Evolutionary conservation across 2,797 vertebrate species (phyloP).

Genomic region (Jordanella pulchra): DNA sequence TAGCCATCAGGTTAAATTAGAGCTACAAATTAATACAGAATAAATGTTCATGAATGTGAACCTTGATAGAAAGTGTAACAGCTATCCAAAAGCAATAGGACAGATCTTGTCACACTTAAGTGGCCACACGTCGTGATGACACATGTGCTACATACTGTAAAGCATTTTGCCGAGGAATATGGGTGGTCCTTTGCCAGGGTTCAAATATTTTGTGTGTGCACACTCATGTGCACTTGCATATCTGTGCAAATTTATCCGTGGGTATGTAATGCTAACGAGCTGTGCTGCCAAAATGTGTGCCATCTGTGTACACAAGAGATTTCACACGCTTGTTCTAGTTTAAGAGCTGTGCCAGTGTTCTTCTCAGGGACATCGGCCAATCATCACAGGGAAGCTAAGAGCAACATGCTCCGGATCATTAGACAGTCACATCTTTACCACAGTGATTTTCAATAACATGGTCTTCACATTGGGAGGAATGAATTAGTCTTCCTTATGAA

Average conservation of each 20-base stretch:
- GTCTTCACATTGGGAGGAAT: slow-evolving; percentile 6
- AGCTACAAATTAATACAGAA: neutral
- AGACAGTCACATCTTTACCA: slow-evolving; percentile 32
- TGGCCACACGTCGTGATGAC: slow-evolving; percentile 39
- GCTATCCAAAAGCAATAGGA: slow-evolving; percentile 37
- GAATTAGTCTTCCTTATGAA: neutral
- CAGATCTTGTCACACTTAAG: slow-evolving; percentile 53
- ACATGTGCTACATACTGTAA: slow-evolving; percentile 24
- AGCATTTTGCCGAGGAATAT: slow-evolving; percentile 38
- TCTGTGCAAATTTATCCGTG: slow-evolving; percentile 31
- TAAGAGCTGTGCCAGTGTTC: slow-evolving; percentile 65
- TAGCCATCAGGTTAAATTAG: neutral
- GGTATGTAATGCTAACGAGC: slow-evolving; percentile 63
- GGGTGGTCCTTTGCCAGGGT: slow-evolving; percentile 44
- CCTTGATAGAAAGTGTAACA: neutral
- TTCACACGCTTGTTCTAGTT: slow-evolving; percentile 68
- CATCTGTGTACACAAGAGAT: slow-evolving; percentile 77
- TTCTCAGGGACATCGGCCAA: slow-evolving; percentile 59
- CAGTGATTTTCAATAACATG: slow-evolving; percentile 41
- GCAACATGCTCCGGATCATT: slow-evolving; percentile 65
- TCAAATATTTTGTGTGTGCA: slow-evolving; percentile 31
- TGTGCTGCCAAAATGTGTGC: slow-evolving; percentile 71
- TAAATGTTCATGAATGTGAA: neutral
- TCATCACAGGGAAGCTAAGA: slow-evolving; percentile 58
- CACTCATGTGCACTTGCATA: slow-evolving; percentile 1